Conservation (phyloP, 2,113 vertebrate genomes). For the Phaetusa simplex region DNA sequence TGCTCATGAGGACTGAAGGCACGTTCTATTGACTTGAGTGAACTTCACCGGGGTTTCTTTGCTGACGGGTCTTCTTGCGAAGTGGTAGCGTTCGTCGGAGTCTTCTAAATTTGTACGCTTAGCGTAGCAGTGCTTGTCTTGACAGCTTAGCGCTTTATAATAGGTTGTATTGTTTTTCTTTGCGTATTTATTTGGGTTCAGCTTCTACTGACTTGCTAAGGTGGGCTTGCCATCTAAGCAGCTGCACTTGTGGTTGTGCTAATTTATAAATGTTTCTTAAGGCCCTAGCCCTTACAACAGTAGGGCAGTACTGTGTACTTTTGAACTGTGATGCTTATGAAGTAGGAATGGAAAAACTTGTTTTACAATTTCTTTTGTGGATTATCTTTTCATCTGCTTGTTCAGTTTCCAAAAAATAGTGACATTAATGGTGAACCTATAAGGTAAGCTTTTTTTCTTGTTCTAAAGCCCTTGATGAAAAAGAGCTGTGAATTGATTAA, state of each 20-base stretch:
- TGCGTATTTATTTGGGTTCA: rapidly evolving
- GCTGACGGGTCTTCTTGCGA: rapidly evolving
- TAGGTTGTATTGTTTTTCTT: too few relatives aligned
- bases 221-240: background rate
- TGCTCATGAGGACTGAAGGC: rapidly evolving
- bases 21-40: rapidly evolving
- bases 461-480: background rate
- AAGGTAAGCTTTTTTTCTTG: background rate
- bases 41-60: rapidly evolving
- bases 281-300: rapidly evolving
- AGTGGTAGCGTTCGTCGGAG: rapidly evolving
- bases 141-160: background rate
- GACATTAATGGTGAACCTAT: background rate
- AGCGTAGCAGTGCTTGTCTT: background rate
- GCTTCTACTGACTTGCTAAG: background rate
- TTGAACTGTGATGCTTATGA: background rate
- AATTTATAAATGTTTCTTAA: background rate
- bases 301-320: background rate
- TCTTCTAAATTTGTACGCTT: rapidly evolving
- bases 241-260: background rate
- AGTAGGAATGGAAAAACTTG: background rate
- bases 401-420: background rate
- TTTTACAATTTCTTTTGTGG: background rate
- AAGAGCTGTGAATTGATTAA: background rate
- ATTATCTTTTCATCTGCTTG: background rate